Evolutionary conservation across 2,797 vertebrate species (phyloP).

Genomic region (Linurgus olivaceus): DNA sequence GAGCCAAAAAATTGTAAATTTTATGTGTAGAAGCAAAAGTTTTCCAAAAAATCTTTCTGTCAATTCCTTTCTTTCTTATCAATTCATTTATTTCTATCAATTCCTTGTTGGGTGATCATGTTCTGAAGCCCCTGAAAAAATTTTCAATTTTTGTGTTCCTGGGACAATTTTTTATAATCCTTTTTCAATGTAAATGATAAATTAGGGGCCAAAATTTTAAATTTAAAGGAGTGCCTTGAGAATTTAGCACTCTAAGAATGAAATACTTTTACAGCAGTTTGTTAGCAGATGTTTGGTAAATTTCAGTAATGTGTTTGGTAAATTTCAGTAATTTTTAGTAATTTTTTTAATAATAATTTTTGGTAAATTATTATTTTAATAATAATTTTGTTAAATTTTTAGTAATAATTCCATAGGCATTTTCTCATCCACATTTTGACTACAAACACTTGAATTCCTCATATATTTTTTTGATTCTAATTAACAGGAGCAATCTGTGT

Average conservation of each 20-base stretch:
- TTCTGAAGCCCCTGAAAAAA: neutral
- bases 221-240: neutral
- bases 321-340: neutral
- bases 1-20: neutral
- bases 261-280: neutral
- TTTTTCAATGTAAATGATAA: fast-evolving
- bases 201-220: neutral
- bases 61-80: neutral
- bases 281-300: neutral
- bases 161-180: neutral
- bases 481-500: neutral
- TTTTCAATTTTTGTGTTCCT: neutral
- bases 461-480: neutral
- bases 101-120: neutral
- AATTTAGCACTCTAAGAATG: neutral
- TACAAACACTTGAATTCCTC: neutral
- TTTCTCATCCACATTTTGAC: neutral
- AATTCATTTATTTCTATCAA: neutral
- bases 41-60: neutral
- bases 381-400: too few species aligned
- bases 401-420: neutral
- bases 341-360: too few species aligned
- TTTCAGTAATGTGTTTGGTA: neutral
- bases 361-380: too few species aligned
- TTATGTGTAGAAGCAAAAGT: neutral